Percentiles rank a stretch among this genome's conserved stretches.
Evolutionary conservation across 2,113 vertebrate species (phyloP).

Genomic region (Melanocharis versteri): DNA sequence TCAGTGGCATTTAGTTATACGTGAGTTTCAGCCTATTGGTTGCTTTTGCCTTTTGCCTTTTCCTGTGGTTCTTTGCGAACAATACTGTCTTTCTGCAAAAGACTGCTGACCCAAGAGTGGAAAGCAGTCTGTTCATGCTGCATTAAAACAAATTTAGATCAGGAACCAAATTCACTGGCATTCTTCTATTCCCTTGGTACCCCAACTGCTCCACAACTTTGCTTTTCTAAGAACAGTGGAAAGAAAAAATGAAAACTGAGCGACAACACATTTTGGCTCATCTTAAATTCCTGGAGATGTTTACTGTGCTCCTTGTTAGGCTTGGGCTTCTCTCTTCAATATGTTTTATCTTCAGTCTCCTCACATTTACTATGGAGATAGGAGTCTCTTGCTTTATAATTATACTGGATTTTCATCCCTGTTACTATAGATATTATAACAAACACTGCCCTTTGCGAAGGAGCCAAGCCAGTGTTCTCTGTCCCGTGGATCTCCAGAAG

Average conservation of each 20-base stretch:
- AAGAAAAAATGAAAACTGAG: conserved; percentile 57
- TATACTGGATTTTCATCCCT: background rate
- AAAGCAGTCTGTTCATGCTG: conserved; percentile 70
- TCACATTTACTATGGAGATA: background rate
- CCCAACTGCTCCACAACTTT: conserved; percentile 61
- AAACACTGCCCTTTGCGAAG: background rate
- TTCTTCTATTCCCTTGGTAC: conserved; percentile 77
- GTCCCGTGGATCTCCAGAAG: background rate
- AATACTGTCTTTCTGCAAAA: conserved; percentile 55
- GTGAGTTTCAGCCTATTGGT: background rate
- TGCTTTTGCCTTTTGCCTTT: conserved; percentile 64
- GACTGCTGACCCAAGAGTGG: conserved; percentile 60
- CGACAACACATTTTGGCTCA: conserved; percentile 2
- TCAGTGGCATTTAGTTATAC: conserved; percentile 5
- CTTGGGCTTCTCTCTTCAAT: background rate
- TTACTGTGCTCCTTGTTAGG: conserved; percentile 10
- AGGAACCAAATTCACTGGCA: conserved; percentile 68
- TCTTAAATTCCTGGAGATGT: conserved; percentile 58
- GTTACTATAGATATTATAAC: conserved; percentile 22
- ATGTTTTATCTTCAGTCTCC: background rate
- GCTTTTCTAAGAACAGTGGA: conserved; percentile 73
- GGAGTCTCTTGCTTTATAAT: background rate
- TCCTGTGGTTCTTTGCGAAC: conserved; percentile 57
- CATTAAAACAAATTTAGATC: conserved; percentile 70
- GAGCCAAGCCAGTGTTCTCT: background rate